Evolutionary conservation across 2,888 invertebrate species (phyloP), one percentile per base, ranked within the genome.

Genomic region (Melipona bicolor): DNA sequence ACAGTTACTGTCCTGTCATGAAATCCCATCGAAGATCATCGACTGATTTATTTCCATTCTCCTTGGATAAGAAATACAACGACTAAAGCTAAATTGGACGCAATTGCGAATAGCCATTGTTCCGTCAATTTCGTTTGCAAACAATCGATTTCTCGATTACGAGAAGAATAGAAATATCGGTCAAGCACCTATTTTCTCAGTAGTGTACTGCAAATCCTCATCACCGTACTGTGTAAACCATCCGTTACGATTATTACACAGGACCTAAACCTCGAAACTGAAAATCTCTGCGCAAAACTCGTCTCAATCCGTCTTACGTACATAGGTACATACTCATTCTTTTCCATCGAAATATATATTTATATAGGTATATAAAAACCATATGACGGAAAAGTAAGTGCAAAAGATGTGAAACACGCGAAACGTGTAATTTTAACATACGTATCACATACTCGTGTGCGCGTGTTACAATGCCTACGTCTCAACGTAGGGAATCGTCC

Each of bases 121-220:
- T 19, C 43, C 43, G 32, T 72, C 86, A 84, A 87, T 83, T 73
- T 69, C 36, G 72, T 83, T 84, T 86, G n/a, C 70, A 36, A 81
- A 83, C 83, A 68, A 49, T 19, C 50, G 21, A 77, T 77, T n/a
- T 83, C 64, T 76, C 65, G 36, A 11, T 24, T 13, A 43, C 43
- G 9, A 36, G 65, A 27, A 17, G 50, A 13, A 3, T 5, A 9
- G 0, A 52, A 50, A 27, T 43, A 19, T 19, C 1, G 13, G 11
- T 17, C 21, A 24, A 15, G 32, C 4, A 32, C 32, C 17, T 3
- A 17, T 1, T 52, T 52, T 5, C 17, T 21, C 17, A 52, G 6
- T 52, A 52, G 50, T 36, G 15, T 43, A 6, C 27, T 15, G 54
- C 17, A 49, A 69, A 71, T 50, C 75, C 80, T 50, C 71, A 74